A percentile compares a stretch with the other conserved stretches of the same genome.
Evolutionary conservation across 1,140 invertebrate species (phyloP).

Genomic region (Heliconius melpomene): DNA sequence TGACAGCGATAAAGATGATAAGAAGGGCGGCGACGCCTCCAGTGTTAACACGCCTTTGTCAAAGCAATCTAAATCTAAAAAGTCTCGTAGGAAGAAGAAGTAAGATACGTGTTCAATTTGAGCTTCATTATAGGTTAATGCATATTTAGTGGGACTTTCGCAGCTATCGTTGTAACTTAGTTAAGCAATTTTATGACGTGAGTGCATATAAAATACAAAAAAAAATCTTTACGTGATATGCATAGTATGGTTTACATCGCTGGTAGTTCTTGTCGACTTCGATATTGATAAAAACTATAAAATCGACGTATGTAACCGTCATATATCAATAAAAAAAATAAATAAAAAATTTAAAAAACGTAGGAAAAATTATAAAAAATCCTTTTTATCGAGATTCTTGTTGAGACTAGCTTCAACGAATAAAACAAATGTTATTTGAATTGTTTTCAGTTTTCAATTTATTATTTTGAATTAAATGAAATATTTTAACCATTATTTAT

Average conservation of each 20-base stretch:
- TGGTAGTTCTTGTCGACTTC: conserved; percentile 40
- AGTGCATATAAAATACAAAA: conserved; percentile 61
- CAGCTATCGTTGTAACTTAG: conserved; percentile 56
- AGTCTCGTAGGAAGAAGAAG: conserved; percentile 74
- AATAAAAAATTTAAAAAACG: conserved; percentile 68
- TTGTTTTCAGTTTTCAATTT: background rate
- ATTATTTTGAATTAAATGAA: background rate
- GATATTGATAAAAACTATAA: conserved; percentile 42
- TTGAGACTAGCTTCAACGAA: background rate
- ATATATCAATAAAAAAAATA: conserved; percentile 58
- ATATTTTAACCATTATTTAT: background rate
- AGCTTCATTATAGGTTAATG: conserved; percentile 38
- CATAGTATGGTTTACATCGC: conserved; percentile 35
- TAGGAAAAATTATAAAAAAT: conserved; percentile 65
- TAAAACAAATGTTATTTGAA: background rate
- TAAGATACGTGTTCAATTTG: conserved; percentile 59
- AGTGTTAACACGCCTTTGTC: conserved; percentile 51
- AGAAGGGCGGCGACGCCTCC: conserved; percentile 50
- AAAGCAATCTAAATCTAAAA: conserved; percentile 73
- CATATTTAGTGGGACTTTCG: conserved; percentile 45
- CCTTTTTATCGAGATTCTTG: conserved; percentile 22
- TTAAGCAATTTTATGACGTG: conserved; percentile 44
- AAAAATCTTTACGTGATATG: conserved; percentile 43
- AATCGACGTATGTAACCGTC: conserved; percentile 41
- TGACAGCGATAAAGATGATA: conserved; percentile 75